Evolutionary conservation across 1,140 invertebrate genomes (phyloP).

Genomic region (Acromyrmex charruanus): DNA sequence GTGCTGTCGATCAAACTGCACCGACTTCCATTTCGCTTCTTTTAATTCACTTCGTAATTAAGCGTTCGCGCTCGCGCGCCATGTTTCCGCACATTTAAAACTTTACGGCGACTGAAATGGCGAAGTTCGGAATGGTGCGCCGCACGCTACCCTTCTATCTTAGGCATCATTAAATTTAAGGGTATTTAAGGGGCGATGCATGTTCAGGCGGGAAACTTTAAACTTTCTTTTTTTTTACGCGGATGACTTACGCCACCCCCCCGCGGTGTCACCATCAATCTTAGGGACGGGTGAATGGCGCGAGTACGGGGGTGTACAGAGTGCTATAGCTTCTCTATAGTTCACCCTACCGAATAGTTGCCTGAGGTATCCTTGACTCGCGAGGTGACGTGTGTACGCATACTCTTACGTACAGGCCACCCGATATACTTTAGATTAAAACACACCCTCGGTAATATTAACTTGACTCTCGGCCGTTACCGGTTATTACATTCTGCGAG

Average conservation of each 20-base stretch:
- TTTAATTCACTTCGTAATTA: conserved; percentile 62
- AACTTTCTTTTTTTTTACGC: conserved; percentile 74
- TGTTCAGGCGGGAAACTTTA: conserved; percentile 71
- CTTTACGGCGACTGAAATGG: conserved; percentile 61
- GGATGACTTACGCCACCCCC: conserved; percentile 78
- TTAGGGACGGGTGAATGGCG: conserved; percentile 68
- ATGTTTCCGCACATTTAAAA: conserved; percentile 63
- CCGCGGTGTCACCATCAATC: conserved; percentile 81
- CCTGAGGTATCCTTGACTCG: conserved; percentile 59
- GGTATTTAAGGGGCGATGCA: conserved; percentile 71
- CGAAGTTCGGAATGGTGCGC: conserved; percentile 55
- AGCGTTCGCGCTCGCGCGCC: conserved; percentile 36
- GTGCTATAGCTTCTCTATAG: conserved; percentile 15
- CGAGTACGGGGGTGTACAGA: conserved; percentile 25
- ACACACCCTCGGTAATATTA: conserved; percentile 71
- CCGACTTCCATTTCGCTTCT: conserved; percentile 58
- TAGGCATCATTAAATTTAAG: conserved; percentile 62
- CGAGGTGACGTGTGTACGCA: conserved; percentile 59
- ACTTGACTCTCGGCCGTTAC: conserved; percentile 57
- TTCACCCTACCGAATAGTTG: conserved; percentile 57
- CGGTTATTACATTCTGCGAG: conserved; percentile 58
- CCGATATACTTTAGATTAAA: conserved; percentile 73
- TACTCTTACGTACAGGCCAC: conserved; percentile 46
- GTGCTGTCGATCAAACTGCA: conserved; percentile 55
- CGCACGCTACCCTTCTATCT: conserved; percentile 21